These are phyloP conservation scores for Eidolon helvum DNA, from an alignment of 2,113 vertebrate genomes.

Conservation along the genomic window DNA sequence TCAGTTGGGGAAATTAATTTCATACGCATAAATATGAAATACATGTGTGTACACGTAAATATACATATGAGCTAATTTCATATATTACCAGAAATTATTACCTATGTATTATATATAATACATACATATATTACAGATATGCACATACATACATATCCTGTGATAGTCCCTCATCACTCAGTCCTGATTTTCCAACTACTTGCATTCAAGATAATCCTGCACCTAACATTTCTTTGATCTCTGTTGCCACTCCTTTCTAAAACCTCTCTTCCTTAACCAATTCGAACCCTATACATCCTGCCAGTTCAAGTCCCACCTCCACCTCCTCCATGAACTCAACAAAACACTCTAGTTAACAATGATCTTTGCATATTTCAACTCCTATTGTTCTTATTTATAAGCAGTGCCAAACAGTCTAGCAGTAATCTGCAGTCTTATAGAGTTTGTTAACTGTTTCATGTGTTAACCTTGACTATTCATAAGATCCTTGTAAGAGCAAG, in stretches of 20 bases:
- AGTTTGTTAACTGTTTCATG: background rate
- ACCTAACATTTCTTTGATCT: background rate
- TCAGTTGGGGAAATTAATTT: background rate
- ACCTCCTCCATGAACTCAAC: background rate
- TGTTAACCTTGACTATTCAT: background rate
- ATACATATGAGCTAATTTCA: background rate
- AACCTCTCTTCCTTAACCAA: background rate
- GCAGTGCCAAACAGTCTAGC: background rate
- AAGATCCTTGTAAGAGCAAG: background rate
- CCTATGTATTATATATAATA: background rate
- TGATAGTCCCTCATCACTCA: background rate
- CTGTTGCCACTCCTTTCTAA: background rate
- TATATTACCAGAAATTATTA: background rate
- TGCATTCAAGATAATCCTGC: background rate
- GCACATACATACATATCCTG: background rate
- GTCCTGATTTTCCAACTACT: background rate
- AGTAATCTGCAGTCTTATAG: background rate
- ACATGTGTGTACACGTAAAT: background rate
- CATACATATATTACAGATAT: fast-evolving
- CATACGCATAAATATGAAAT: background rate
- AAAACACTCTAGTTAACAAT: background rate
- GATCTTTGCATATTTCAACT: background rate
- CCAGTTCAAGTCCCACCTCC: background rate
- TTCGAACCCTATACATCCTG: background rate
- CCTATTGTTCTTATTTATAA: background rate